Percentiles rank a stretch among this genome's conserved stretches.
These are phyloP conservation scores for Nycteola revayana DNA, from an alignment of 2,888 invertebrate genomes.

Conservation along the genomic window DNA sequence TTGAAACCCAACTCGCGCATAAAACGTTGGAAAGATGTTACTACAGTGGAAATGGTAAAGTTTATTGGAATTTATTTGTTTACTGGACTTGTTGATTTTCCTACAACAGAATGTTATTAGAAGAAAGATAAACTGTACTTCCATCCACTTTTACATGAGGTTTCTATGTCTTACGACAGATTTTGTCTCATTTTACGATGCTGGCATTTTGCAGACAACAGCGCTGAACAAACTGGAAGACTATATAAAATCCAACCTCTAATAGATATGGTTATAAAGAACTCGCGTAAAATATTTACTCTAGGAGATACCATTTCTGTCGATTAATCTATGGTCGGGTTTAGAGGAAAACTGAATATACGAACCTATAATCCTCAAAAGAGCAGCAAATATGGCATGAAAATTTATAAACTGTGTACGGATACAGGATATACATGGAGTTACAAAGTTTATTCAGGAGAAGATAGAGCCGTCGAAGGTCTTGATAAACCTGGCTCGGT, in stretches of 20 bases:
- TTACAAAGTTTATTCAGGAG: constrained; percentile 16
- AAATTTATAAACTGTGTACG: constrained; percentile 17
- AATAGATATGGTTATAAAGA: constrained; percentile 11
- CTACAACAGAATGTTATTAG: constrained; percentile 19
- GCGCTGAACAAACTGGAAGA: constrained; percentile 9
- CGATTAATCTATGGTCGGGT: constrained; percentile 22
- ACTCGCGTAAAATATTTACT: constrained; percentile 13
- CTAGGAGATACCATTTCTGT: constrained; percentile 14
- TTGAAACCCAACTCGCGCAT: neutral
- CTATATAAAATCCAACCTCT: constrained; percentile 16
- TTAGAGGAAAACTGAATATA: constrained; percentile 13
- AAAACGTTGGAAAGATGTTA: neutral
- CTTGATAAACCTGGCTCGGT: constrained; percentile 1
- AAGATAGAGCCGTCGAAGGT: constrained; percentile 1
- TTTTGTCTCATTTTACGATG: constrained; percentile 16
- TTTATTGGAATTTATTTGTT: constrained; percentile 12
- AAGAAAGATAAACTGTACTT: constrained; percentile 17
- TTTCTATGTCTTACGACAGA: constrained; percentile 16
- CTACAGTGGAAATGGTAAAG: neutral
- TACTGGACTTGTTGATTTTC: constrained; percentile 12
- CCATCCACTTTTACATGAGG: constrained; percentile 18
- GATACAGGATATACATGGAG: constrained; percentile 18
- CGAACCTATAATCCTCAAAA: constrained; percentile 21
- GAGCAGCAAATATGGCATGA: constrained; percentile 18
- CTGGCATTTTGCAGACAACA: constrained; percentile 18